Evolutionary conservation across 2,888 invertebrate species (phyloP).

Genomic region (Abscondita cerata): DNA sequence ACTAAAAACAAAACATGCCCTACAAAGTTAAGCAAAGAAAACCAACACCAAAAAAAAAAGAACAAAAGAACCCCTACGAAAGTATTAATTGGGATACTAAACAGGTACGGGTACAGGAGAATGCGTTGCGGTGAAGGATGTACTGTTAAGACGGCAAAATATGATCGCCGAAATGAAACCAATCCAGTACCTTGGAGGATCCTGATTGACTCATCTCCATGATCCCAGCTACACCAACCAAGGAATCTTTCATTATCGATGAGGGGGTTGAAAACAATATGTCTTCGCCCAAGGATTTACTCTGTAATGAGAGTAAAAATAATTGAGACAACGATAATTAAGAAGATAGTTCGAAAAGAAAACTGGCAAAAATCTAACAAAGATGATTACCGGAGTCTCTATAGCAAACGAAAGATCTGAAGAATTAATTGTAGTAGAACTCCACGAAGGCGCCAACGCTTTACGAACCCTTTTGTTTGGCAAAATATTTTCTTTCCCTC

Average conservation of each 20-base stretch:
- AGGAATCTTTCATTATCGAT: conserved; percentile 84
- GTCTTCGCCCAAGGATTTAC: conserved; percentile 71
- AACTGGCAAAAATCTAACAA: not conserved
- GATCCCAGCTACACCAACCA: conserved; percentile 71
- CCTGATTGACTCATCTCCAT: conserved; percentile 62
- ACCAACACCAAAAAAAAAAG: conserved; percentile 24
- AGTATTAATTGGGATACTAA: conserved; percentile 13
- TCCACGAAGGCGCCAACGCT: conserved; percentile 80
- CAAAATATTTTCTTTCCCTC: conserved; percentile 73
- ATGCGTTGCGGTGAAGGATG: conserved; percentile 5
- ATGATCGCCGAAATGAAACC: conserved; percentile 56
- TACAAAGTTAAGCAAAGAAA: conserved; percentile 21
- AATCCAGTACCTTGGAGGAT: conserved; percentile 58
- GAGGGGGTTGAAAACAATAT: conserved; percentile 85
- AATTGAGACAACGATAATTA: not conserved
- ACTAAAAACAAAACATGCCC: conserved; percentile 1
- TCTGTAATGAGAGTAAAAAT: conserved; percentile 66
- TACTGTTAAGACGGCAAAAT: conserved; percentile 45
- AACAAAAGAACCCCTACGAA: conserved; percentile 11
- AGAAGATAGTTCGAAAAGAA: not conserved
- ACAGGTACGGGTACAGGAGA: conserved; percentile 25
- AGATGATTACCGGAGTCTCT: conserved; percentile 74
- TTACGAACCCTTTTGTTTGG: conserved; percentile 80
- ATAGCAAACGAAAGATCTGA: conserved; percentile 74
- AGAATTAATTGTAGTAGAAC: conserved; percentile 55